These are phyloP conservation scores for Patella ulyssiponensis DNA, from an alignment of 2,888 invertebrate species.

Conservation along the genomic window DNA sequence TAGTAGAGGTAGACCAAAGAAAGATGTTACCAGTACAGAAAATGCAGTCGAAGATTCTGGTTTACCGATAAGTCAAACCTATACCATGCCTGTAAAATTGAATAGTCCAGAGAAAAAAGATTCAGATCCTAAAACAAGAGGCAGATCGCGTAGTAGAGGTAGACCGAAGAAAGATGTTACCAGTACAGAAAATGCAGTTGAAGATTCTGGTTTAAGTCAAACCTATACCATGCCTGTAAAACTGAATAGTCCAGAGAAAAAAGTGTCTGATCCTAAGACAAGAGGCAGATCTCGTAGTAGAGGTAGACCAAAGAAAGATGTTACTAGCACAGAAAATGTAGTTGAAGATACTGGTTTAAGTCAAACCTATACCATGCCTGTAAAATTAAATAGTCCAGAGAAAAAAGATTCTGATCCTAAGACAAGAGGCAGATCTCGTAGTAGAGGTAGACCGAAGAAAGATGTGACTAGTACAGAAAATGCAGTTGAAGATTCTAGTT, in stretches of 20 bases:
- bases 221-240: not conserved
- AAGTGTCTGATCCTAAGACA: not conserved
- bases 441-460: not conserved
- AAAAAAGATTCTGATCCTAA: not conserved
- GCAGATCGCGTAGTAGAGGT: not conserved
- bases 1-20: not conserved
- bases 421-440: not conserved
- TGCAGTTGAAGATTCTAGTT: too few species aligned
- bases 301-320: not conserved
- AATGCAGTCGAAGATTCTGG: too few species aligned
- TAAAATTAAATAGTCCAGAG: not conserved
- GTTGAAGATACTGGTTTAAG: not conserved
- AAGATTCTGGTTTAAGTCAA: not conserved
- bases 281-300: not conserved
- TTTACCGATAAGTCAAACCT: not conserved
- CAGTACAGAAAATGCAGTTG: not conserved
- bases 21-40: not conserved
- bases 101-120: not conserved
- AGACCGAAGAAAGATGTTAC: not conserved
- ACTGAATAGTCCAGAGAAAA: not conserved
- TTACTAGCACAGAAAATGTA: not conserved
- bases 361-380: not conserved
- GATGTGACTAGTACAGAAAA: not conserved
- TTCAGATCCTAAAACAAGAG: not conserved
- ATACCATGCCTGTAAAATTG: not conserved